Evolutionary conservation across 2,113 vertebrate species (phyloP).

Genomic region (Pampusana beccarii): DNA sequence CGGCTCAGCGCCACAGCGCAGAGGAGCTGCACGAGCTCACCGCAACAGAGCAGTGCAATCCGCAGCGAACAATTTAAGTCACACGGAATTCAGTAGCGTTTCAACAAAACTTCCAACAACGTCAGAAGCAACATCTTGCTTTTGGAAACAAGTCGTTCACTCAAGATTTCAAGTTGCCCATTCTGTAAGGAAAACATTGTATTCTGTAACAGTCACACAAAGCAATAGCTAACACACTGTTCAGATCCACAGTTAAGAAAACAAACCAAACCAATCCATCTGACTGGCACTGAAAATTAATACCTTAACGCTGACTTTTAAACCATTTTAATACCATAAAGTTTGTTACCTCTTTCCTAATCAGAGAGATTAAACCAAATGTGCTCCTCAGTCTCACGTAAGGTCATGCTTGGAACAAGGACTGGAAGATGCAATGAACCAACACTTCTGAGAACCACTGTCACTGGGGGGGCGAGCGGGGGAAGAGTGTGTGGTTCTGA

Average conservation of each 20-base stretch:
- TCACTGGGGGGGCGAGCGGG: rapidly evolving
- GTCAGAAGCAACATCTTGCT: background rate
- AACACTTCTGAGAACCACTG: background rate
- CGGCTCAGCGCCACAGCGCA: background rate
- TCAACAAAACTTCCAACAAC: background rate
- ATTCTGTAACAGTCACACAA: background rate
- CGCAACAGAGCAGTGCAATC: background rate
- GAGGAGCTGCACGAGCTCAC: background rate
- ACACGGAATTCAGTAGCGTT: background rate
- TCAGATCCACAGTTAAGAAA: background rate
- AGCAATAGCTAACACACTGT: background rate
- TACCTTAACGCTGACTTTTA: conserved; percentile 41
- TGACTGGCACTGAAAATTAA: conserved; percentile 26
- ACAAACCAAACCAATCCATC: background rate
- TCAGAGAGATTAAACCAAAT: conserved; percentile 35
- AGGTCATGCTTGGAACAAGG: background rate
- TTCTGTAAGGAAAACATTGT: background rate
- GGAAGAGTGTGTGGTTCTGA: background rate
- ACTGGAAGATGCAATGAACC: background rate
- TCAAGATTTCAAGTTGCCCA: background rate
- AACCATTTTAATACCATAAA: conserved; percentile 49
- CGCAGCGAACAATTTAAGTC: background rate
- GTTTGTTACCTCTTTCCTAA: conserved; percentile 38
- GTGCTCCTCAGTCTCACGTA: background rate
- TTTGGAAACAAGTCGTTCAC: background rate